Evolutionary conservation across 2,888 invertebrate species (phyloP).

Genomic region (Endomychus coccineus): DNA sequence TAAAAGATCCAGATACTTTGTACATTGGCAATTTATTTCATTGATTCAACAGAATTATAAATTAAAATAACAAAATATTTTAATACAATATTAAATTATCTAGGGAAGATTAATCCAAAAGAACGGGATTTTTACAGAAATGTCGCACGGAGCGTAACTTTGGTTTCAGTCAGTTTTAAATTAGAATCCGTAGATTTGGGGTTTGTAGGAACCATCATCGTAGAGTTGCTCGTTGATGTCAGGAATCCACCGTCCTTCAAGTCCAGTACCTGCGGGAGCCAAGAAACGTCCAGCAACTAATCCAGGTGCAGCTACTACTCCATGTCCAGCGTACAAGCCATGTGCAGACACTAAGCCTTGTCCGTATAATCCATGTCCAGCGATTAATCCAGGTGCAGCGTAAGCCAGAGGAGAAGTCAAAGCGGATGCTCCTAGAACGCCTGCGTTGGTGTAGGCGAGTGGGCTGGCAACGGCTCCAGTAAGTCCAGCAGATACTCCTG

Average conservation of each 20-base stretch:
- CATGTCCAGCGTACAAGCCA: slow-evolving; percentile 6
- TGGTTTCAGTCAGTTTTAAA: no score
- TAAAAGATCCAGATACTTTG: no score
- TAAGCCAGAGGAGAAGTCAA: background rate
- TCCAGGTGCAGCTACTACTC: slow-evolving; percentile 14
- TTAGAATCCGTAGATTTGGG: slow-evolving; percentile 17
- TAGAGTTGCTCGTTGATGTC: slow-evolving; percentile 23
- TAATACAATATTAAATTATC: no score
- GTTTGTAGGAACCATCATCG: slow-evolving; percentile 28
- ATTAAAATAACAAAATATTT: no score
- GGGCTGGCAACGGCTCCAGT: slow-evolving; percentile 10
- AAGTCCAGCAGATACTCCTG: slow-evolving; percentile 7
- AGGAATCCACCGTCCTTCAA: slow-evolving; percentile 20
- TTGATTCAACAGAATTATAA: no score
- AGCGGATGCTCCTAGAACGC: slow-evolving; percentile 6
- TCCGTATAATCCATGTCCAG: slow-evolving; percentile 6
- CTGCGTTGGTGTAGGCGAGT: slow-evolving; percentile 9
- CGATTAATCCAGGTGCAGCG: slow-evolving; percentile 7
- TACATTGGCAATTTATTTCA: no score
- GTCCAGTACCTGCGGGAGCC: slow-evolving; percentile 17
- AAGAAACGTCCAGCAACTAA: slow-evolving; percentile 14
- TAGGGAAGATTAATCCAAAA: no score
- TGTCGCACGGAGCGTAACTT: no score
- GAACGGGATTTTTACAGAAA: no score
- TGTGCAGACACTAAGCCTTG: background rate